Base-by-base conservation (phyloP, 2,113 vertebrate species). In the Garra rufa region DNA sequence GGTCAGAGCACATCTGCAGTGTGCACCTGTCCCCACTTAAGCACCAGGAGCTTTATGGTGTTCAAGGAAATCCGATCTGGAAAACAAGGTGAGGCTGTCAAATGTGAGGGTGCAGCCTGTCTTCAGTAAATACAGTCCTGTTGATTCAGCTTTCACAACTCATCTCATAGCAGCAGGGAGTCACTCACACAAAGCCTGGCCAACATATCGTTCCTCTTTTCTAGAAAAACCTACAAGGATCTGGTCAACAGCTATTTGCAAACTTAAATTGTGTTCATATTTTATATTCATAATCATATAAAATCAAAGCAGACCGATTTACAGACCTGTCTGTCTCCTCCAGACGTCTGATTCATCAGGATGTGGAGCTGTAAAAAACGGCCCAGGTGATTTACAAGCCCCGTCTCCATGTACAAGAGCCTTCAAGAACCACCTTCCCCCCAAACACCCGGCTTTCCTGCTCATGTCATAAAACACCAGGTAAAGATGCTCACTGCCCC, bases 121-220 rank as follows among this genome's bases (percentile, higher is more conserved):
- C 61, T 28, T 88, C 63, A 11, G 69, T 76, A 88, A 88, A 88
- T 82, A 88, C 71, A 34, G 50, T 24, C 61, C 50, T 88, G 84
- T 85, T 86, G 84, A 85, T 83, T 76, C 84, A 88, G 87, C 84
- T 85, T 86, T 83, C 19, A 38, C 50, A 81, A 76, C 84, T 87
- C 86, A 82, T 85, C 67, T 82, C 55, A 74, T 81, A 81, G 69
- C 74, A 63, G 57, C 57, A 10, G 82, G 70, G 65, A 71, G 65
- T 65, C 80, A 55, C 46, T 81, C 48, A 52, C 30, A 71, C 65
- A 82, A 71, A 71, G 11, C 73, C 17, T 3, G 24, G 48, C 17
- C 30, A 77, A 41, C 76, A 79, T 14, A 15, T 55, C 11, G 1
- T 24, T 63, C 41, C 63, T 44, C n/a, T 70, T 52, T 34, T 34